Conservation (phyloP, 2,797 vertebrate genomes). For the Erithacus rubecula region DNA sequence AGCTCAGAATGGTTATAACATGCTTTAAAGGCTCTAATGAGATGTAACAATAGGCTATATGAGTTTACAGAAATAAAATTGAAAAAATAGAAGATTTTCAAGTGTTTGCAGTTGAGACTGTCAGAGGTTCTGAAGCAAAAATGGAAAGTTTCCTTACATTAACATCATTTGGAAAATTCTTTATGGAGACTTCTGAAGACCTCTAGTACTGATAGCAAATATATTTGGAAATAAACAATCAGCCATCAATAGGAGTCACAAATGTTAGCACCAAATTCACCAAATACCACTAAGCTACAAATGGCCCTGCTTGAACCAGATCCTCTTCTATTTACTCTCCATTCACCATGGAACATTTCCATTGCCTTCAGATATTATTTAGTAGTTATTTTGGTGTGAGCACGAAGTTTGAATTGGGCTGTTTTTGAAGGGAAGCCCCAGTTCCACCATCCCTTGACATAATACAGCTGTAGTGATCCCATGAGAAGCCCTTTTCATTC, state of each 20-base stretch:
- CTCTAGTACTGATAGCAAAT: neutral
- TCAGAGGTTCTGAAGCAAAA: neutral
- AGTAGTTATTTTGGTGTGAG: neutral
- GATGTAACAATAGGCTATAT: neutral
- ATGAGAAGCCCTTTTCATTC: neutral
- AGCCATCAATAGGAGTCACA: rapidly evolving
- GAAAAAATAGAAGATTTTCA: neutral
- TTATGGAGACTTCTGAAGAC: neutral
- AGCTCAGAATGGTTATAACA: neutral
- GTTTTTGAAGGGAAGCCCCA: neutral
- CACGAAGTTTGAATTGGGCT: neutral
- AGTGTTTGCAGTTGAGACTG: neutral
- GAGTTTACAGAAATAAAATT: neutral
- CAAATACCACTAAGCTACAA: neutral
- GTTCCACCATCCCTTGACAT: neutral
- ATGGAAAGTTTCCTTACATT: neutral
- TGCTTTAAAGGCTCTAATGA: neutral
- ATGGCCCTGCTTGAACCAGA: neutral
- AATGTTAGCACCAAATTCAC: neutral
- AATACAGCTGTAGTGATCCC: neutral
- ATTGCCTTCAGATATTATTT: neutral
- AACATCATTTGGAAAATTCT: neutral
- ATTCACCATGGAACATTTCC: neutral
- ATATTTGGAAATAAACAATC: neutral
- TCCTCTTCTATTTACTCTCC: neutral